These are phyloP conservation scores for zebrafish (Danio rerio) DNA, from an alignment of 2,113 vertebrate species.

Conservation along the genomic window GRCz12tu NC_133196.1:38879001-38879500, in stretches of 20 bases:
- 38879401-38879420: too few relatives aligned
- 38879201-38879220: neutral
- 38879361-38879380: too few relatives aligned
- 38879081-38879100: neutral
- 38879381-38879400: too few relatives aligned
- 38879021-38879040: neutral
- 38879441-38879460: too few relatives aligned
- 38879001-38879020: neutral
- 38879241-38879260: too few relatives aligned
- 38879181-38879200: neutral
- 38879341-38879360: too few relatives aligned
- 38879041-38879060: neutral
- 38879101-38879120: conserved; percentile 1
- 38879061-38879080: neutral
- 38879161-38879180: neutral
- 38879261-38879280: neutral
- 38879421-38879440: too few relatives aligned
- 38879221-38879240: neutral
- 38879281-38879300: neutral
- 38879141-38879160: neutral
- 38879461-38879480: too few relatives aligned
- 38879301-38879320: neutral
- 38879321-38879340: neutral
- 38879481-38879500: too few relatives aligned
- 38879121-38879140: neutral